phyloP scores from a whole-genome alignment of 2,888 invertebrate species.

The Drosophila conformis region DNA sequence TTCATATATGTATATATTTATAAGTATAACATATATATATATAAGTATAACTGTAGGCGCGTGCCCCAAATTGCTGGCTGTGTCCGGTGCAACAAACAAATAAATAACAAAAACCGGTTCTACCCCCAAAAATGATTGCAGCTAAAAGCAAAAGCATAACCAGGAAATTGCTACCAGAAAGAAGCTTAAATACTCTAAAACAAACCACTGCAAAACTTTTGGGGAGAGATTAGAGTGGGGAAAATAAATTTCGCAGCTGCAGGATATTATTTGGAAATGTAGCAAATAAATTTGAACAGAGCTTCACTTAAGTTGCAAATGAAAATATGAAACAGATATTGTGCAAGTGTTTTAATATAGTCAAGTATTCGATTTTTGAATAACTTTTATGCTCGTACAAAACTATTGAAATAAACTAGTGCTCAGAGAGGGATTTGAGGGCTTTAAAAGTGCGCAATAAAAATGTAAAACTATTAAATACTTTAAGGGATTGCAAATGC shows the following conservation, averaged over 20 bases:
- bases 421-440: not conserved
- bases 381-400: not conserved
- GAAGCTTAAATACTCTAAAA: constrained; percentile 33
- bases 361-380: not conserved
- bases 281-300: not conserved
- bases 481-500: not conserved
- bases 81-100: constrained; percentile 65
- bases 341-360: not conserved
- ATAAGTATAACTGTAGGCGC: constrained; percentile 67
- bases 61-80: constrained; percentile 72
- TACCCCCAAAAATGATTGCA: constrained; percentile 21
- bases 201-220: constrained; percentile 1
- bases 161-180: constrained; percentile 18
- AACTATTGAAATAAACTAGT: not conserved
- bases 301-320: not conserved
- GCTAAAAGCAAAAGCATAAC: constrained; percentile 36
- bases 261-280: constrained; percentile 1
- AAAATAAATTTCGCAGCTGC: not conserved
- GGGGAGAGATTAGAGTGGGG: not conserved
- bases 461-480: not conserved
- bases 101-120: constrained; percentile 36
- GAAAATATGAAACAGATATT: not conserved
- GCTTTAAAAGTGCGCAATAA: not conserved
- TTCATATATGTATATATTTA: no score
- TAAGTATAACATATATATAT: not conserved